Evolutionary conservation across 2,888 invertebrate genomes (phyloP).

Genomic region (Eupithecia inturbata): DNA sequence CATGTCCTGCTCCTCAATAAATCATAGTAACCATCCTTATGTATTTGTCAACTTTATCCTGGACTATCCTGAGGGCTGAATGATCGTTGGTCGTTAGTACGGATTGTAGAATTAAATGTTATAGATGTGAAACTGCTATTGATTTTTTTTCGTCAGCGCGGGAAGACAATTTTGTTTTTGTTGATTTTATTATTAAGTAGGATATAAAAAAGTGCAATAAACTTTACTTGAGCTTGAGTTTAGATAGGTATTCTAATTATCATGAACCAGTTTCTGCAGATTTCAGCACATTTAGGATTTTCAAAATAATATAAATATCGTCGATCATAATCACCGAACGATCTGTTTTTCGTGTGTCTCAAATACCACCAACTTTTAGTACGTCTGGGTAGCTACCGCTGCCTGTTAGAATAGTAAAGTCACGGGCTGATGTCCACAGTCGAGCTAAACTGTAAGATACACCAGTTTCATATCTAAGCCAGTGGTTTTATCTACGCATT

Average conservation of each 20-base stretch:
- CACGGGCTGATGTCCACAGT: not conserved
- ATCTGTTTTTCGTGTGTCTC: not conserved
- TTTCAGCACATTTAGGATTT: not conserved
- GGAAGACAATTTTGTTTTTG: not conserved
- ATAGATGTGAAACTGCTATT: conserved; percentile 23
- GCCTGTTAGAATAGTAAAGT: not conserved
- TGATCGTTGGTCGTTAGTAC: conserved; percentile 70
- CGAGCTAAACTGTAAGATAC: not conserved
- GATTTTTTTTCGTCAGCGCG: not conserved
- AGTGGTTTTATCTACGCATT: conserved; percentile 26
- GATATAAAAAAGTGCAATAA: not conserved
- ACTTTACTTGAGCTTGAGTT: not conserved
- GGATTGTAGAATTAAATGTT: conserved; percentile 6
- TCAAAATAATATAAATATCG: not conserved
- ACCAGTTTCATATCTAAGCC: conserved; percentile 1
- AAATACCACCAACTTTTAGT: not conserved
- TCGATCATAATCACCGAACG: not conserved
- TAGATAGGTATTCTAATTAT: not conserved
- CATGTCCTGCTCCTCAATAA: conserved; percentile 51
- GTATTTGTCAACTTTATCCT: conserved; percentile 76
- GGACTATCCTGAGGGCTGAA: conserved; percentile 57
- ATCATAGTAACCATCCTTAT: conserved; percentile 71
- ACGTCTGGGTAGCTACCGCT: not conserved
- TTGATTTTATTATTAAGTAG: not conserved
- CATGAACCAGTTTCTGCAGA: not conserved